A percentile compares a stretch with the other conserved stretches of the same genome.
Conservation (phyloP, 2,797 vertebrate genomes). For the Uromys caudimaculatus region DNA sequence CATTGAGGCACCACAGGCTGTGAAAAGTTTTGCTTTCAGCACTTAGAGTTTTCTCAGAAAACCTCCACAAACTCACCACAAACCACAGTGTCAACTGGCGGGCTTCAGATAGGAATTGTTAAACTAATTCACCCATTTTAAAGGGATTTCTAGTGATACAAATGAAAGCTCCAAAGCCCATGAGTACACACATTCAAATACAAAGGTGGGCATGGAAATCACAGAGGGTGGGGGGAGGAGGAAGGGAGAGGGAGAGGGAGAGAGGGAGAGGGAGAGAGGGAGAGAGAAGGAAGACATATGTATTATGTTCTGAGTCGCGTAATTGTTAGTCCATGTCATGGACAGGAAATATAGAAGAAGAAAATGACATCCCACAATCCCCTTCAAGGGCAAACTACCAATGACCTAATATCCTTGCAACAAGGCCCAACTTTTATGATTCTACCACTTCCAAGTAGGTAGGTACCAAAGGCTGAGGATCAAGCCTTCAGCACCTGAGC, state of each 20-base stretch:
- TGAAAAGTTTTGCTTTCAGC: slow-evolving; percentile 85
- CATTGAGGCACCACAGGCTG: slow-evolving; percentile 81
- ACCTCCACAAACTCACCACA: slow-evolving; percentile 87
- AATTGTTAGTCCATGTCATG: not conserved
- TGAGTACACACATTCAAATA: slow-evolving; percentile 74
- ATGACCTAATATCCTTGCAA: not conserved
- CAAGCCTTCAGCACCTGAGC: not conserved
- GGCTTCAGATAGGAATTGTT: slow-evolving; percentile 83
- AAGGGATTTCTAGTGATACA: slow-evolving; percentile 84
- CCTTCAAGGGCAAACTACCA: not conserved
- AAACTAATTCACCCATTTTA: slow-evolving; percentile 82
- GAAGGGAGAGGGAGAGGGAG: not conserved
- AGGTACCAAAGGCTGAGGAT: not conserved
- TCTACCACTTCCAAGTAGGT: no score
- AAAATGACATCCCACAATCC: not conserved
- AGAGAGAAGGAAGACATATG: not conserved
- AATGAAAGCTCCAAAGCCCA: slow-evolving; percentile 80
- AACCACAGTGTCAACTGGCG: slow-evolving; percentile 87
- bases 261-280: no score
- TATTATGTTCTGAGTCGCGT: not conserved
- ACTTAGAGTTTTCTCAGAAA: slow-evolving; percentile 85
- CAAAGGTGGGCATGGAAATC: slow-evolving; percentile 77
- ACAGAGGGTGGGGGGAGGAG: no score
- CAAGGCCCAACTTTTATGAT: not conserved
- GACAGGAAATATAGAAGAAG: not conserved